These are phyloP conservation scores for Campylomormyrus numenius DNA, from an alignment of 2,113 vertebrate species.

Conservation along the genomic window DNA sequence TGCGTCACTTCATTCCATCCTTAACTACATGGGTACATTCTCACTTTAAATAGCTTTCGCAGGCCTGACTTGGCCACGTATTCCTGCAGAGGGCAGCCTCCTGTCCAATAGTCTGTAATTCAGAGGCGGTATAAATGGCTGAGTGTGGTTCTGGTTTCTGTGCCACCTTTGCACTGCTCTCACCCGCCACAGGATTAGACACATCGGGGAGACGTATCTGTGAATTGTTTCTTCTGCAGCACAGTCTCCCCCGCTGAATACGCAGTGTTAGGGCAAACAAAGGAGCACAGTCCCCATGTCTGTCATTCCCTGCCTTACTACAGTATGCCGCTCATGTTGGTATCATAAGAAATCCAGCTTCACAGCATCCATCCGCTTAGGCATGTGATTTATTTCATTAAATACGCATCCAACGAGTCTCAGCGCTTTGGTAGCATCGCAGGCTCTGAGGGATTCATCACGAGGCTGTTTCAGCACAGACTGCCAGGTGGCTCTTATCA, in stretches of 20 bases:
- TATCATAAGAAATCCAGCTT: background rate
- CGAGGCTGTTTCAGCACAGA: background rate
- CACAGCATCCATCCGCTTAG: background rate
- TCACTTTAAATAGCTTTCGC: background rate
- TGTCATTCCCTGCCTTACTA: background rate
- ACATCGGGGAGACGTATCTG: background rate
- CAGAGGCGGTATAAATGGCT: background rate
- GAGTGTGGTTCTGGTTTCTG: background rate
- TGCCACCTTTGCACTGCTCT: background rate
- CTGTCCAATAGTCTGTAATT: background rate
- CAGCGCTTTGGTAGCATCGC: background rate
- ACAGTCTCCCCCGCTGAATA: background rate
- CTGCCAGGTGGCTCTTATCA: background rate
- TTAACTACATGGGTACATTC: background rate
- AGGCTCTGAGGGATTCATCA: background rate
- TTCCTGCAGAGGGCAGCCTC: background rate
- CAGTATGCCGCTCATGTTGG: background rate
- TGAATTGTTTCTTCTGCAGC: background rate
- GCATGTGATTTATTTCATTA: background rate
- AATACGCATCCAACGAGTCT: background rate
- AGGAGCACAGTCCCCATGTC: background rate
- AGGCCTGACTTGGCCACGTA: background rate
- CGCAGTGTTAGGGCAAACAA: background rate
- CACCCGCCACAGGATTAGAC: background rate
- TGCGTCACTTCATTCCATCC: background rate